Conservation (phyloP, 53 echinoderm and acorn worm genomes). For the Actinopyga echinites region DNA sequence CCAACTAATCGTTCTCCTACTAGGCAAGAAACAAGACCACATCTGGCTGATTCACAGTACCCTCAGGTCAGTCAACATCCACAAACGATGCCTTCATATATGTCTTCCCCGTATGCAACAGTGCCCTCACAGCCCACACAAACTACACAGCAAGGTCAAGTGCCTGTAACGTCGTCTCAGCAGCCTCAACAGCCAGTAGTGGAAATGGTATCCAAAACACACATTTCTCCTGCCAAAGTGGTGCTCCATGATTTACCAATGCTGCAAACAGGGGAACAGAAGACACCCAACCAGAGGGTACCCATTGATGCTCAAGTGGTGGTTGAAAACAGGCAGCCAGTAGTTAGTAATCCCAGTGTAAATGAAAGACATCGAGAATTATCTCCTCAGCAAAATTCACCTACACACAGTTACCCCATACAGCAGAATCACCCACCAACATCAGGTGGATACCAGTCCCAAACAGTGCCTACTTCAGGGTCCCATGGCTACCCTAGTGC, state of each 20-base stretch:
- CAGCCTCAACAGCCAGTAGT: slow-evolving; percentile 3
- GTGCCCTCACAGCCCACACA: background rate
- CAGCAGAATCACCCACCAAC: background rate
- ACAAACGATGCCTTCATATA: background rate
- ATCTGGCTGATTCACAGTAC: background rate
- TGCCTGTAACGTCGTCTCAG: background rate
- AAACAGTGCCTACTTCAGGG: background rate
- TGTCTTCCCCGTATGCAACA: background rate
- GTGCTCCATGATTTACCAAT: slow-evolving; percentile 11
- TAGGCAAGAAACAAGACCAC: background rate
- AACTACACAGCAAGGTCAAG: background rate
- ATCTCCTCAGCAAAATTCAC: background rate
- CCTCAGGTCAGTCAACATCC: background rate
- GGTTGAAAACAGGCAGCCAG: slow-evolving; percentile 32
- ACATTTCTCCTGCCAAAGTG: slow-evolving; percentile 50
- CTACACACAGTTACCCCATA: background rate
- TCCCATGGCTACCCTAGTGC: background rate
- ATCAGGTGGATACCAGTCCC: background rate
- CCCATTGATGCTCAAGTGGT: slow-evolving; percentile 60
- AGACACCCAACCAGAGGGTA: background rate
- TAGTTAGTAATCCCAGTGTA: background rate
- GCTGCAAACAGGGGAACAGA: background rate
- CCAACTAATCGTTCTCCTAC: background rate
- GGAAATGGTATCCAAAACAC: slow-evolving; percentile 56
- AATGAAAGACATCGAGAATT: background rate